Evolutionary conservation across 2,888 invertebrate species (phyloP).

Genomic region (Plagodis pulveraria): DNA sequence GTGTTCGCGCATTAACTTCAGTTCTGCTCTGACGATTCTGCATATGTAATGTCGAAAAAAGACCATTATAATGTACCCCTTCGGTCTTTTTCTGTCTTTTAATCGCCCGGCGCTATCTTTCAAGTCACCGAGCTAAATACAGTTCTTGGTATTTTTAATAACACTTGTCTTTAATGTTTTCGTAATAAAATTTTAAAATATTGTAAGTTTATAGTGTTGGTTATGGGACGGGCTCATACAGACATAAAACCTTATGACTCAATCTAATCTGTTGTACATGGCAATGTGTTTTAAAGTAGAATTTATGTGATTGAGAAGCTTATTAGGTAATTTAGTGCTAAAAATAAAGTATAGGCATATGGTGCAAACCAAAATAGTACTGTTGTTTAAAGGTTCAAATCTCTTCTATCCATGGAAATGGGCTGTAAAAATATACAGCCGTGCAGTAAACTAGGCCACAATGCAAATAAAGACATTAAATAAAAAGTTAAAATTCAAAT

Average conservation of each 20-base stretch:
- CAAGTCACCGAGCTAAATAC: conserved; percentile 55
- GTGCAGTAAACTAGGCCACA: conserved; percentile 28
- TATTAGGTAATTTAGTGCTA: too few species aligned
- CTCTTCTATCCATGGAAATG: not conserved
- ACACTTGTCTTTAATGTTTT: conserved; percentile 37
- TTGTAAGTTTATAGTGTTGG: conserved; percentile 28
- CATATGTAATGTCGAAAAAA: conserved; percentile 72
- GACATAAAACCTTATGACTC: conserved; percentile 24
- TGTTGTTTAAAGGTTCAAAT: too few species aligned
- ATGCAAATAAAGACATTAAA: conserved; percentile 28
- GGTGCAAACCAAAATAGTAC: too few species aligned
- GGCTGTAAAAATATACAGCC: conserved; percentile 16
- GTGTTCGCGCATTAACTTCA: conserved; percentile 47
- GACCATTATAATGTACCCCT: conserved; percentile 62
- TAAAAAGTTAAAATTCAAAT: conserved; percentile 30
- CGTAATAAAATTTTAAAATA: conserved; percentile 27
- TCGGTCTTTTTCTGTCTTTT: conserved; percentile 59
- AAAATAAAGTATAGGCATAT: too few species aligned
- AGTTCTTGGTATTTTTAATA: conserved; percentile 43
- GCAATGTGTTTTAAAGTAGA: conserved; percentile 17
- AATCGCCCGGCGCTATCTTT: conserved; percentile 68
- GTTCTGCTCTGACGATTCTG: conserved; percentile 70
- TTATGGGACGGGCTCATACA: conserved; percentile 18
- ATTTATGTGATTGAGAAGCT: too few species aligned
- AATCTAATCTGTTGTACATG: conserved; percentile 17